phyloP scores from a whole-genome alignment of 2,797 vertebrate species.

The Nannoperca obscura region DNA sequence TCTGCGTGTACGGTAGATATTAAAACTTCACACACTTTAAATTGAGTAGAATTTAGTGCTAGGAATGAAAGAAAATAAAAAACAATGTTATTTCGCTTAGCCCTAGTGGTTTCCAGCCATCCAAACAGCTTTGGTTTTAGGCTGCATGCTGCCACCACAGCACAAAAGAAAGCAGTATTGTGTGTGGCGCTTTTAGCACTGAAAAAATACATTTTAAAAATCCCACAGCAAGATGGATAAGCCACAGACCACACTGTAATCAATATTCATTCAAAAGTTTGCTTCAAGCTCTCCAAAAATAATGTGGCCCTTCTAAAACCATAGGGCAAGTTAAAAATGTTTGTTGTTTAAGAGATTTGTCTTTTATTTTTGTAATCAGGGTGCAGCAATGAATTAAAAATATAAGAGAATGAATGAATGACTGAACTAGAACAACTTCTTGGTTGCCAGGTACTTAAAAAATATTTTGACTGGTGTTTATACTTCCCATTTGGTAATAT shows the following conservation, averaged over 20 bases:
- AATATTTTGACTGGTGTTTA: not conserved
- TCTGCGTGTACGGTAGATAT: not conserved
- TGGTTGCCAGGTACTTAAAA: not conserved
- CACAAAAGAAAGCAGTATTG: not conserved
- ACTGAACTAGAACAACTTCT: not conserved
- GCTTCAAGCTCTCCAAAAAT: not conserved
- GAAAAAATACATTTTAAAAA: slow-evolving; percentile 1
- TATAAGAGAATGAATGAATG: not conserved
- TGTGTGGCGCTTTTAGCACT: not conserved
- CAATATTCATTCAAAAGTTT: slow-evolving; percentile 9
- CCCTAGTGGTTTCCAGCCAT: not conserved
- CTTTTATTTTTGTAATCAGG: not conserved
- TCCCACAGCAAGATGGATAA: not conserved
- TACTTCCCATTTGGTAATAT: not conserved
- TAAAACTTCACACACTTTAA: not conserved
- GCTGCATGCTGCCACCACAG: not conserved
- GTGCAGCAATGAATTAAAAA: not conserved
- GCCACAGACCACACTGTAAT: slow-evolving; percentile 3
- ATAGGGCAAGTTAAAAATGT: not conserved
- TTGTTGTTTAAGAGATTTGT: not conserved
- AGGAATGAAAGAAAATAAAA: not conserved
- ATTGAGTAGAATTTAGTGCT: not conserved
- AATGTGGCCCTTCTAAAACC: not conserved
- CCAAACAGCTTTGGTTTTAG: not conserved
- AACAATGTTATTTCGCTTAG: not conserved